Percentiles rank a stretch among this genome's conserved stretches.
Evolutionary conservation across 2,113 vertebrate genomes (phyloP).

Genomic region (Cyanoramphus novaezelandiae): DNA sequence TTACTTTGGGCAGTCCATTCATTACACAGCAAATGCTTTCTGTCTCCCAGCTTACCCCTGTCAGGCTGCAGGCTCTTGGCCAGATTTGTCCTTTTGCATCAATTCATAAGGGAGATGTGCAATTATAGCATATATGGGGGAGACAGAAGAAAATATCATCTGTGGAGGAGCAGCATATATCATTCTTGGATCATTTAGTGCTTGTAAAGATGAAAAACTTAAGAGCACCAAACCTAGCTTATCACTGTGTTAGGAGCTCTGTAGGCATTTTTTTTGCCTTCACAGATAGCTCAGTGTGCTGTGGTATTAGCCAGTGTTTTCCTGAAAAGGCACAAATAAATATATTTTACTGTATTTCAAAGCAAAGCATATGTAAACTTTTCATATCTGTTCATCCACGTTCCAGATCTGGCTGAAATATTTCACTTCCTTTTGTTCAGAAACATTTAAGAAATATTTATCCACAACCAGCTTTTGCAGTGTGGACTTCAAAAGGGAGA

Average conservation of each 20-base stretch:
- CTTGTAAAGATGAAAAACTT: conserved; percentile 28
- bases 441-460: conserved; percentile 20
- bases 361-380: not conserved
- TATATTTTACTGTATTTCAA: conserved; percentile 32
- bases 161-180: conserved; percentile 28
- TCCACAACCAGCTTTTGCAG: not conserved
- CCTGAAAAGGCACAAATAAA: not conserved
- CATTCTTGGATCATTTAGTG: conserved; percentile 32
- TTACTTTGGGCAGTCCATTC: conserved; percentile 29
- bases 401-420: not conserved
- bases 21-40: conserved; percentile 17
- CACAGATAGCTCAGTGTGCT: not conserved
- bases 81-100: conserved; percentile 30
- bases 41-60: conserved; percentile 7
- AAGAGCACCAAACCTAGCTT: not conserved
- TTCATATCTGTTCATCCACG: not conserved
- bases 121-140: conserved; percentile 25
- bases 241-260: not conserved
- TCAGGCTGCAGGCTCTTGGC: not conserved
- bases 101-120: not conserved
- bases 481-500: conserved; percentile 4
- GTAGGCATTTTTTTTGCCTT: not conserved
- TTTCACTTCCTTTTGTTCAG: conserved; percentile 45
- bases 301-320: not conserved
- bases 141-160: conserved; percentile 35